A percentile compares a stretch with the other conserved stretches of the same genome.
Evolutionary conservation across 2,888 invertebrate species (phyloP).

Genomic region (Tholera decimalis): DNA sequence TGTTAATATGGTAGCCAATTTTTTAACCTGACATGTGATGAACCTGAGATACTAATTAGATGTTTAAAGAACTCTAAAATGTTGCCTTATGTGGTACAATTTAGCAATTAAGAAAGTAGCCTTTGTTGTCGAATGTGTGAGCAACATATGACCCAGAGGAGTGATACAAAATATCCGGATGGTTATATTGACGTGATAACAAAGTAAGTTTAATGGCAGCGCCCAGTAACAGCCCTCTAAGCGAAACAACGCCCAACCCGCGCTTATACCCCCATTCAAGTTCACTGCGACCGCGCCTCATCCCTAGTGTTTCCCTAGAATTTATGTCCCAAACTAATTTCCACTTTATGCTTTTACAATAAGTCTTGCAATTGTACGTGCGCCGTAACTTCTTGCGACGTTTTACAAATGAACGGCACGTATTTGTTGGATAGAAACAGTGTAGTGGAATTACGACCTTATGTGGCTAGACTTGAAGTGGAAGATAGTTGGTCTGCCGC

Average conservation of each 20-base stretch:
- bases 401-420: slow-evolving; percentile 70
- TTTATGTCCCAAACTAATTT: slow-evolving; percentile 63
- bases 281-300: slow-evolving; percentile 81
- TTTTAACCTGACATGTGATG: too few relatives aligned
- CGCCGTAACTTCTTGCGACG: slow-evolving; percentile 67
- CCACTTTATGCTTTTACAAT: slow-evolving; percentile 62
- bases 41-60: too few relatives aligned
- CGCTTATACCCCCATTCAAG: slow-evolving; percentile 79
- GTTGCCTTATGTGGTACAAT: too few relatives aligned
- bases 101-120: too few relatives aligned
- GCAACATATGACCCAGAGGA: slow-evolving; percentile 55
- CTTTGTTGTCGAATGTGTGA: slow-evolving; percentile 35
- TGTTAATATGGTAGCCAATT: background rate
- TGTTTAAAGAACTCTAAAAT: slow-evolving; percentile 7
- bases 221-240: slow-evolving; percentile 79
- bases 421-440: slow-evolving; percentile 70
- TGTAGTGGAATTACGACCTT: slow-evolving; percentile 71
- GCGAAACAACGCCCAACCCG: slow-evolving; percentile 84
- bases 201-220: slow-evolving; percentile 81
- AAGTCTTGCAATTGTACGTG: slow-evolving; percentile 66
- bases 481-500: slow-evolving; percentile 64
- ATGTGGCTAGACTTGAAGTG: slow-evolving; percentile 64
- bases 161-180: slow-evolving; percentile 49
- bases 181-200: slow-evolving; percentile 68
- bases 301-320: slow-evolving; percentile 76